Percentiles rank a stretch among this genome's conserved stretches.
Evolutionary conservation across 1,140 invertebrate species (phyloP).

Genomic region (Leptinotarsa undecemlineata): DNA sequence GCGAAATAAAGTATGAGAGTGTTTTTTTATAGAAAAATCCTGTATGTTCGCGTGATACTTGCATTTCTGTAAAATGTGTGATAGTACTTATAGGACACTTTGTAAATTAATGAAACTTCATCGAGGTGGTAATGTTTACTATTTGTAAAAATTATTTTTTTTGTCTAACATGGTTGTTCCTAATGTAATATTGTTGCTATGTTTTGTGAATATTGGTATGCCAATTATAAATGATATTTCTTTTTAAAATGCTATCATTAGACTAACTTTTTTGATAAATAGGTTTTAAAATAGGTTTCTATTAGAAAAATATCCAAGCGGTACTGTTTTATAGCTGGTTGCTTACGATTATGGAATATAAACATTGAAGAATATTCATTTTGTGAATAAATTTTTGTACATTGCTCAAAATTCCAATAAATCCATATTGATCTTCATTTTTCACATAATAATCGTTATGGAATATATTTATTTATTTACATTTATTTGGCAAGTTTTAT

Average conservation of each 20-base stretch:
- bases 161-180: constrained; percentile 15
- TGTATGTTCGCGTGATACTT: constrained; percentile 20
- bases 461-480: constrained; percentile 5
- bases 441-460: constrained; percentile 3
- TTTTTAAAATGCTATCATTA: not conserved
- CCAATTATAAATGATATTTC: not conserved
- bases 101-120: constrained; percentile 8
- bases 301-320: not conserved
- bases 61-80: constrained; percentile 19
- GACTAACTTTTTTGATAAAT: not conserved
- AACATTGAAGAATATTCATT: not conserved
- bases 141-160: constrained; percentile 8
- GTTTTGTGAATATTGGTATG: constrained; percentile 5
- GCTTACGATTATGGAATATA: not conserved
- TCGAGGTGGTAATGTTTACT: constrained; percentile 7
- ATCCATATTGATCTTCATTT: constrained; percentile 1
- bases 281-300: not conserved
- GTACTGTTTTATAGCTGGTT: constrained; percentile 1
- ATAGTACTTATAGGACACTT: constrained; percentile 16
- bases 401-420: constrained; percentile 6
- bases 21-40: constrained; percentile 15
- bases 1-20: not conserved
- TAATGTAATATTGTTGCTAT: constrained; percentile 9
- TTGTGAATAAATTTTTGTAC: not conserved
- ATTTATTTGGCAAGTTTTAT: too few relatives aligned